Evolutionary conservation across 53 echinoderm and acorn worm genomes (phyloP), one percentile per base, ranked within the genome.

Genomic region (Holothuria scabra): DNA sequence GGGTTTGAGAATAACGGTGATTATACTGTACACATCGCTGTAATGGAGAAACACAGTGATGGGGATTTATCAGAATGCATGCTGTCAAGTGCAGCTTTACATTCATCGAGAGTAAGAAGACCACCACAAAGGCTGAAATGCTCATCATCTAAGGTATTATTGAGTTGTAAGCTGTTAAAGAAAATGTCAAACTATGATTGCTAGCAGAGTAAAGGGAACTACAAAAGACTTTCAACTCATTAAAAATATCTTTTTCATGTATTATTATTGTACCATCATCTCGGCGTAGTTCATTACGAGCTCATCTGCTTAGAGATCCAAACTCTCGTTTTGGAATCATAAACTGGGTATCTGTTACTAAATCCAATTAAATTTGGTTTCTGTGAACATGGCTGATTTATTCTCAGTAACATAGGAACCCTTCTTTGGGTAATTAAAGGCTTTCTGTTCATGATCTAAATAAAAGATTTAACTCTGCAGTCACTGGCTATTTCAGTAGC

Each of bases 21-120:
- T 74, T 19, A 35, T n/a, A 49, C n/a, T n/a, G n/a, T n/a, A 22
- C 52, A 49, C 3, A 7, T 23, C 74, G n/a, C 52, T 74, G 55
- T 9, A 44, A 44, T 5, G 46, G 46, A n/a, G 74, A 9, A 20
- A 74, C 46, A 11, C 44, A 5, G 8, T 26, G 23, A 14, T 8
- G 75, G 48, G 46, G 75, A 48, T 46, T 74, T 74, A 24, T 74
- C 55, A 6, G 26, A 44, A n/a, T 5, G 75, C 75, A 74, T 74
- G 26, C 75, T 74, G 46, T 48, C 25, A 52, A 74, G 75, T 12
- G 75, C 3, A 74, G 22, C 23, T 0, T 74, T 52, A 37, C 75
- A 74, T 67, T 67, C 67, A 12, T 67, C 67, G 31, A 2, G 67
- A 67, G 24, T 67, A 67, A 67, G 67, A 67, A 32, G 67, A 0